These are phyloP conservation scores for Hemichromis elongatus DNA, from an alignment of 2,113 vertebrate species.

Conservation along the genomic window DNA sequence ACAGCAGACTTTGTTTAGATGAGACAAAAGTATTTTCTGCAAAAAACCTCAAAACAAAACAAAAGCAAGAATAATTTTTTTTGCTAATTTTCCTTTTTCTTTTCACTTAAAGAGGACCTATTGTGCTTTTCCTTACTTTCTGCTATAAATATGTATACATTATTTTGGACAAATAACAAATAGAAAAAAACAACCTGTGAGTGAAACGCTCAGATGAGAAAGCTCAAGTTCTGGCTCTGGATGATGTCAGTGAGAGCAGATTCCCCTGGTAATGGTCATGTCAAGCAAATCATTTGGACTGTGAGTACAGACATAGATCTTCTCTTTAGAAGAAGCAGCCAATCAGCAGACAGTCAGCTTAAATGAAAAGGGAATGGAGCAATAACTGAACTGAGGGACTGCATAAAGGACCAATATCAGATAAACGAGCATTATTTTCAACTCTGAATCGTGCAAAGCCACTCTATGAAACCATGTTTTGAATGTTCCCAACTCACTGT, in stretches of 20 bases:
- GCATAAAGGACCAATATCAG: background rate
- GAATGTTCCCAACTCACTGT: background rate
- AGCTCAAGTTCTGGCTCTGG: background rate
- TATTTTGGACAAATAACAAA: background rate
- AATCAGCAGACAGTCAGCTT: background rate
- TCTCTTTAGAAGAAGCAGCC: background rate
- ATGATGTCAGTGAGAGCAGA: background rate
- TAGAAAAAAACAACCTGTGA: background rate
- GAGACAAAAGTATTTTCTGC: background rate
- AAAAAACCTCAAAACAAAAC: rapidly evolving
- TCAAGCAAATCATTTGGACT: background rate
- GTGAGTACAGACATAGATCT: background rate
- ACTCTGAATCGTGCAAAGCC: background rate
- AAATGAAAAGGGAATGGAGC: background rate
- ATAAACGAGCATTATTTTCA: background rate
- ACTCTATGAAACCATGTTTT: background rate
- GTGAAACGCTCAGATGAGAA: background rate
- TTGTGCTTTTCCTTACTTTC: background rate
- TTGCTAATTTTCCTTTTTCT: background rate
- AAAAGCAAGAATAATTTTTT: background rate
- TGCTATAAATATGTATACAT: background rate
- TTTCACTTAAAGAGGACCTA: background rate
- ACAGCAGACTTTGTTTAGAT: background rate
- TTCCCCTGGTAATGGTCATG: background rate
- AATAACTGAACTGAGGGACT: background rate